Base-by-base conservation (phyloP, 2,888 invertebrate genomes). In the Sinotaia quadrata region DNA sequence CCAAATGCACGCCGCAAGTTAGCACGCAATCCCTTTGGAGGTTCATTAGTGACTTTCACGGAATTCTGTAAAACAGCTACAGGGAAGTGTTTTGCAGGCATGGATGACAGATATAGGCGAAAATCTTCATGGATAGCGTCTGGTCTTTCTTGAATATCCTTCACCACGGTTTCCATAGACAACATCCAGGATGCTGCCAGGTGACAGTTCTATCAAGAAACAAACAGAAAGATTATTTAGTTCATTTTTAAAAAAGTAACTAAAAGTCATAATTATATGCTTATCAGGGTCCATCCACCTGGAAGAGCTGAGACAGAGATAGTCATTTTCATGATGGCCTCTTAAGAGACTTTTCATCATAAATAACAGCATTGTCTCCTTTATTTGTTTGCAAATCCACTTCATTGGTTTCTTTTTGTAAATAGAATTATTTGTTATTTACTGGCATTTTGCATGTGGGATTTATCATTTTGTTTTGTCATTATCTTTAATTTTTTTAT, bases 1-100 rank as follows among this genome's bases (percentile, higher is more conserved):
- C 93, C 92, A 82, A 96, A 95, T 0, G 92, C 92, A 27, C 93
- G 91, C 86, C 95, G 94, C 0, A 95, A 95, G 91, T 96, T 96
- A 0, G 95, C 85, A 51, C 87, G 77, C 21, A 88, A 75, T n/a
- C 89, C 89, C 73, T 88, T 89, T 0, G 89, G 89, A 4, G 89
- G 89, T 76, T 89, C 89, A 73, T 88, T 89, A 54, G 89, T 89
- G 70, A 89, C 88, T 81, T 89, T 89, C 75, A 89, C 88, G 72
- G 86, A 85, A 82, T 89, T 89, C 79, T 89, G 89, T 18, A 89
- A 81, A 12, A 89, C 88, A 54, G 85, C 82, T 21, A 89, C 87
- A 2, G 89, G 89, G 83, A 89, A 89, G 59, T 80, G 76, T 62
- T 82, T 85, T 44, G 87, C 82, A 4, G 89, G 89, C 87, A 88